Evolutionary conservation across 2,888 invertebrate species (phyloP).

Genomic region (Rugalucina vietnamica): DNA sequence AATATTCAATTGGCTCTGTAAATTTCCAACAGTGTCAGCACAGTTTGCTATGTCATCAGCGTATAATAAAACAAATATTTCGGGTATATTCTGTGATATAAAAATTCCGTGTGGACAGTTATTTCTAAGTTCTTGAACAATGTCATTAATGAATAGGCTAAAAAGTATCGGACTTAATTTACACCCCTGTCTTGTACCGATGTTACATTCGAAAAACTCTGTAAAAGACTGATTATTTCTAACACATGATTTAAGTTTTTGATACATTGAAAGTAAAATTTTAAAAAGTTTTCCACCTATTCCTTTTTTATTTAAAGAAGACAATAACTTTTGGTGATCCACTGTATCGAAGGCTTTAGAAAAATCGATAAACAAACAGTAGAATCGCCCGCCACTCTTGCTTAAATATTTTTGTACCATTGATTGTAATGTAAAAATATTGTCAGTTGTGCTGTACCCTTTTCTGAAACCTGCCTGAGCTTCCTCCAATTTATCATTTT

Average conservation of each 20-base stretch:
- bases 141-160: background rate
- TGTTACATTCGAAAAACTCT: background rate
- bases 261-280: background rate
- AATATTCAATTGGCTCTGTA: background rate
- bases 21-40: background rate
- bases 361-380: slow-evolving; percentile 9
- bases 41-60: background rate
- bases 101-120: too few relatives aligned
- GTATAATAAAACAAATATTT: background rate
- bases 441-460: slow-evolving; percentile 2
- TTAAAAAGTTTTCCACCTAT: background rate
- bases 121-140: background rate
- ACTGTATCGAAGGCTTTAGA: slow-evolving; percentile 16
- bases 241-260: background rate
- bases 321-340: background rate
- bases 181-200: slow-evolving; percentile 1
- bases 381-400: background rate
- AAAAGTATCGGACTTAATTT: background rate
- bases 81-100: background rate
- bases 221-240: background rate
- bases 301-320: background rate
- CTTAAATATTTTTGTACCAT: slow-evolving; percentile 15
- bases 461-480: slow-evolving; percentile 13
- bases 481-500: slow-evolving; percentile 3
- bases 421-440: slow-evolving; percentile 13